These are phyloP conservation scores for Palythoa heliodiscus DNA, from an alignment of 92 coral and sea anemone genomes.

Conservation along the genomic window DNA sequence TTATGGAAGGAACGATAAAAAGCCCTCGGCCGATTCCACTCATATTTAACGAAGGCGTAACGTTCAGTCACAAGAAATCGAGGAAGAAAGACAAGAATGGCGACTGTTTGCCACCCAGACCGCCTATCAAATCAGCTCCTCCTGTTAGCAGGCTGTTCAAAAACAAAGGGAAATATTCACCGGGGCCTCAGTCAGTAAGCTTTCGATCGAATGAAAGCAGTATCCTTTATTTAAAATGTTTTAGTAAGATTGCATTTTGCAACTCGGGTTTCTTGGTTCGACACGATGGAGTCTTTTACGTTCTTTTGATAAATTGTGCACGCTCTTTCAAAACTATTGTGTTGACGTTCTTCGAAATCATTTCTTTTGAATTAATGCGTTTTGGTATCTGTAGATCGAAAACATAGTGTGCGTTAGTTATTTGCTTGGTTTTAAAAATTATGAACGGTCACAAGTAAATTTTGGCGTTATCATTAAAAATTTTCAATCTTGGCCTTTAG, in stretches of 20 bases:
- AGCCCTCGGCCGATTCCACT: constrained; percentile 96
- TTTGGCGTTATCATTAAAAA: too few relatives aligned
- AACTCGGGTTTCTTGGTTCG: not conserved
- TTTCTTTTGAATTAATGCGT: too few relatives aligned
- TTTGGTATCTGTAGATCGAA: too few relatives aligned
- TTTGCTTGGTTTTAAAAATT: too few relatives aligned
- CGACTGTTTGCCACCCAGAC: constrained; percentile 94
- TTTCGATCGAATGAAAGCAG: constrained; percentile 78
- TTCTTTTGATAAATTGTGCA: not conserved
- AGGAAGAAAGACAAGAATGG: constrained; percentile 61
- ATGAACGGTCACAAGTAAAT: too few relatives aligned
- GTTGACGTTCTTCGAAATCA: not conserved
- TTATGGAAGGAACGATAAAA: constrained; percentile 79
- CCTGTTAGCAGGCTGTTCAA: constrained; percentile 97
- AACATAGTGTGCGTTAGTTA: too few relatives aligned
- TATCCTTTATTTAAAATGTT: constrained; percentile 76
- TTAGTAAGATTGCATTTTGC: not conserved
- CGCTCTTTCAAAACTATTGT: not conserved
- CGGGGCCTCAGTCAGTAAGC: constrained; percentile 92
- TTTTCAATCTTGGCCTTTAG: too few relatives aligned
- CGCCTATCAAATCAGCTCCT: constrained; percentile 98
- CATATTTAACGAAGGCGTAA: constrained; percentile 78
- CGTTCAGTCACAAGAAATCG: constrained; percentile 92
- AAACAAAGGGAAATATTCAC: constrained; percentile 74
- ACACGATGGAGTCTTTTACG: not conserved